These are phyloP conservation scores for Amphipyra berbera DNA, from an alignment of 2,888 invertebrate species.

Conservation along the genomic window DNA sequence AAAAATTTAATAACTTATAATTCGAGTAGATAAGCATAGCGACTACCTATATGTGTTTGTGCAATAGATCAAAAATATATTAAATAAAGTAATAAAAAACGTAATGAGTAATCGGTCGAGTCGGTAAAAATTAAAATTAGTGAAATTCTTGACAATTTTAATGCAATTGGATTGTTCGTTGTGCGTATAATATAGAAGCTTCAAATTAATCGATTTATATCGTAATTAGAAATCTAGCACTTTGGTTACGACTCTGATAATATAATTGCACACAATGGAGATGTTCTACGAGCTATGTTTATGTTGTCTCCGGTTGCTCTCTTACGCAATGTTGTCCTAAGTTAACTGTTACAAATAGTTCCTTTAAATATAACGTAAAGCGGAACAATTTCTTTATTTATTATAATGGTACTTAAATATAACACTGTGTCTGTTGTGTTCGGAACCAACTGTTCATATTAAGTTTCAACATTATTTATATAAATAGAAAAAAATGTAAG, in stretches of 20 bases:
- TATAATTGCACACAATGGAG: slow-evolving; percentile 78
- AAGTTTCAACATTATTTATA: slow-evolving; percentile 77
- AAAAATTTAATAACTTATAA: slow-evolving; percentile 84
- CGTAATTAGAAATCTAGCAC: slow-evolving; percentile 85
- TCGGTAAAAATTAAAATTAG: slow-evolving; percentile 71
- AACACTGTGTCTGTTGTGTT: slow-evolving; percentile 69
- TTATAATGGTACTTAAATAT: slow-evolving; percentile 82
- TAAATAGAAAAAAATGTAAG: slow-evolving; percentile 78
- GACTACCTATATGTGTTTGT: slow-evolving; percentile 85
- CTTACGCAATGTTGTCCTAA: slow-evolving; percentile 66
- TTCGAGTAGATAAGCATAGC: slow-evolving; percentile 85
- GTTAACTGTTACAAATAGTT: slow-evolving; percentile 68
- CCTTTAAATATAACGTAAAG: slow-evolving; percentile 66
- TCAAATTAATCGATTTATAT: slow-evolving; percentile 84
- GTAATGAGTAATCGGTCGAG: slow-evolving; percentile 69
- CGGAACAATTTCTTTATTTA: slow-evolving; percentile 72
- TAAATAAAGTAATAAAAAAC: slow-evolving; percentile 70
- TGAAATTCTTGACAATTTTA: slow-evolving; percentile 75
- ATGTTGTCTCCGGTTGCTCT: slow-evolving; percentile 80
- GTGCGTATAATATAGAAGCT: slow-evolving; percentile 85
- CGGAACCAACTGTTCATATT: slow-evolving; percentile 72
- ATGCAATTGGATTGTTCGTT: slow-evolving; percentile 78
- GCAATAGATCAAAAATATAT: slow-evolving; percentile 82
- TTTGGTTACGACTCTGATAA: slow-evolving; percentile 77
- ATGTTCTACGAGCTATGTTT: slow-evolving; percentile 66